Conservation (phyloP, 2,888 invertebrate genomes). For the Celastrina argiolus region DNA sequence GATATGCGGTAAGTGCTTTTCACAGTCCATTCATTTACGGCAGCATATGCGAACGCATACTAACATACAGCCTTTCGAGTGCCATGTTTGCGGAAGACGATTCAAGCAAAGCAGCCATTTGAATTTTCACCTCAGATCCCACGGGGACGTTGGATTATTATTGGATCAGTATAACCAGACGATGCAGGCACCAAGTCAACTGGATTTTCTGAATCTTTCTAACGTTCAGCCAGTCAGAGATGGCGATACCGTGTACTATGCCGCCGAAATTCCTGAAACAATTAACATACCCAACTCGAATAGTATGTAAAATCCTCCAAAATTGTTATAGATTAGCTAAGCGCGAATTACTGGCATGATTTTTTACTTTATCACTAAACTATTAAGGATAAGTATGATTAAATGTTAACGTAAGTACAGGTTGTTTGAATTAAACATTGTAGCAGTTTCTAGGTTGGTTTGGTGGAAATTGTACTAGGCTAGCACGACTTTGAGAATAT, state of each 20-base stretch:
- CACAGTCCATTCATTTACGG: slow-evolving; percentile 67
- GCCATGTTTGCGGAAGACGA: slow-evolving; percentile 56
- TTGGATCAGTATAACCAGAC: slow-evolving; percentile 49
- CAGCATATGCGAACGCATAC: slow-evolving; percentile 75
- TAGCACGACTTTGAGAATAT: neutral
- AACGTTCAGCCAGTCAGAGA: slow-evolving; percentile 60
- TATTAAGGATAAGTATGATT: too few relatives aligned
- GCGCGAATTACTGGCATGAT: too few relatives aligned
- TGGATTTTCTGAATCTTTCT: slow-evolving; percentile 56
- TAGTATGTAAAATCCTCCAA: neutral
- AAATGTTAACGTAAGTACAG: too few relatives aligned
- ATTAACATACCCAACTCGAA: neutral
- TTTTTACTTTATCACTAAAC: too few relatives aligned
- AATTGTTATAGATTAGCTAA: neutral
- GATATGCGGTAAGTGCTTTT: slow-evolving; percentile 66
- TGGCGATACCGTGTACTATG: slow-evolving; percentile 62
- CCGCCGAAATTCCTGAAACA: slow-evolving; percentile 45
- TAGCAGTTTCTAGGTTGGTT: neutral
- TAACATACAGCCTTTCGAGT: slow-evolving; percentile 70
- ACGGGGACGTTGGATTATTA: slow-evolving; percentile 45
- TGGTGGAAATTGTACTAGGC: neutral
- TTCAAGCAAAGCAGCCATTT: slow-evolving; percentile 72
- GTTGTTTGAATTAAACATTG: neutral
- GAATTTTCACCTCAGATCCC: slow-evolving; percentile 69
- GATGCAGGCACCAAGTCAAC: slow-evolving; percentile 42